A percentile compares a stretch with the other conserved stretches of the same genome.
phyloP scores from a whole-genome alignment of 2,797 vertebrate species.

The Chelonia mydas region DNA sequence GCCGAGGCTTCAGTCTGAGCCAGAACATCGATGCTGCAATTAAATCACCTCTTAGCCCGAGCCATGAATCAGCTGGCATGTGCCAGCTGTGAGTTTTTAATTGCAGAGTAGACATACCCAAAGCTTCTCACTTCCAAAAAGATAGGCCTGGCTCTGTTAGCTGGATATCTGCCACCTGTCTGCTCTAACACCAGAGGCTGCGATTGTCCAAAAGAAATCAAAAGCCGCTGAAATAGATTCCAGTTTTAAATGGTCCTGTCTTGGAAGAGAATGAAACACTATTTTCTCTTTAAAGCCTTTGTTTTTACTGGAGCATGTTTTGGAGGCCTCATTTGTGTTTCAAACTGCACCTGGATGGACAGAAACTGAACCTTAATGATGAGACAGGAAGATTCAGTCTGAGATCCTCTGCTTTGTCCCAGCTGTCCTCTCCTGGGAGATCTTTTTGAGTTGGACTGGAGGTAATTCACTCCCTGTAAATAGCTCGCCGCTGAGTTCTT shows the following conservation, averaged over 20 bases:
- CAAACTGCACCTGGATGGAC: conserved; percentile 20
- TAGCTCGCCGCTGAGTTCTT: conserved; percentile 38
- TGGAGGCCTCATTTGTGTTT: conserved; percentile 61
- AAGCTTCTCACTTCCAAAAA: not conserved
- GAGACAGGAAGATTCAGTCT: conserved; percentile 59
- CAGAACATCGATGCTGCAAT: no score
- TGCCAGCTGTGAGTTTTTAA: no score
- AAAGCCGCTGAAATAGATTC: not conserved
- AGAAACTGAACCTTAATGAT: conserved; percentile 65
- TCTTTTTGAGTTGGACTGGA: conserved; percentile 17
- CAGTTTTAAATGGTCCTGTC: no score
- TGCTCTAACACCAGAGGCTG: conserved; percentile 66
- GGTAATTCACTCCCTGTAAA: conserved; percentile 57
- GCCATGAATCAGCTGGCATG: no score
- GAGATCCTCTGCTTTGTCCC: conserved; percentile 6
- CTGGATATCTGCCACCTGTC: fast-evolving
- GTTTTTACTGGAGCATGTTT: conserved; percentile 68
- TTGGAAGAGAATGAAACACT: conserved; percentile 12
- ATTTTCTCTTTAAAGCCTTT: conserved; percentile 66
- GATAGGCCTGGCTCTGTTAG: not conserved
- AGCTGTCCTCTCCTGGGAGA: conserved; percentile 50
- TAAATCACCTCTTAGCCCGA: no score
- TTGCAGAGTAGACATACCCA: not conserved
- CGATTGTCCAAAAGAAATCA: conserved; percentile 50
- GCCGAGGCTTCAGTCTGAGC: no score